Base-by-base conservation (phyloP, 2,113 vertebrate genomes). In the Phaethornis superciliosus region DNA sequence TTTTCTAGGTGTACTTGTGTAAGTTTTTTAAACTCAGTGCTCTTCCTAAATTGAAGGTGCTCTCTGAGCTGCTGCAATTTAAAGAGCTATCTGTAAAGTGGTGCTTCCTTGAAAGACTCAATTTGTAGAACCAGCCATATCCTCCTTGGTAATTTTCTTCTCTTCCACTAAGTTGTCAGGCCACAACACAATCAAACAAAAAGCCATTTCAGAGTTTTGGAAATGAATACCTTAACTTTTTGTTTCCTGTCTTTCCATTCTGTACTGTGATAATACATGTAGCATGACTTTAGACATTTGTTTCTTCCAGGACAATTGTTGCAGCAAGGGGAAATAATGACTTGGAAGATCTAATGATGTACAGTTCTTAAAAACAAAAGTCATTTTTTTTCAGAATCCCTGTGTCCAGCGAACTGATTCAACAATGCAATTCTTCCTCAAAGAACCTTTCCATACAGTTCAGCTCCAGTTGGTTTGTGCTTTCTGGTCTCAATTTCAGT, bases 151-250 rank as follows among this genome's bases (percentile, higher is more conserved):
- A 27, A 51, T 89, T 94, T 91, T 62, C 40, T 47, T 47, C 46
- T 17, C 54, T 86, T 84, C 55, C 26, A 44, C 81, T 64, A 37
- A 83, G 32, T 76, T 93, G 88, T 88, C 95, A 93, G 86, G 13
- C 3, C 64, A 23, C n/a, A 46, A 78, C 42, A 68, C 49, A 81
- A 70, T 52, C 21, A 76, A 60, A 54, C 21, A 37, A 26, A 49
- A 69, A 85, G 23, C 28, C 69, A 54, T 81, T 58, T 52, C 27
- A 76, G 80, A 11, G n/a, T 22, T 90, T 46, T 67, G 74, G 81
- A 74, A 85, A 77, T 1, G 14, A 94, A 18, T 80, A 60, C 15
- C 5, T 68, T 72, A 67, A 30, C 18, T 24, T 12, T 17, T 32
- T n/a, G 32, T 42, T 70, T 76, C 59, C 21, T 32, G 64, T 18